Base-by-base conservation (phyloP, 2,888 invertebrate genomes). In the Epirrita christyi region DNA sequence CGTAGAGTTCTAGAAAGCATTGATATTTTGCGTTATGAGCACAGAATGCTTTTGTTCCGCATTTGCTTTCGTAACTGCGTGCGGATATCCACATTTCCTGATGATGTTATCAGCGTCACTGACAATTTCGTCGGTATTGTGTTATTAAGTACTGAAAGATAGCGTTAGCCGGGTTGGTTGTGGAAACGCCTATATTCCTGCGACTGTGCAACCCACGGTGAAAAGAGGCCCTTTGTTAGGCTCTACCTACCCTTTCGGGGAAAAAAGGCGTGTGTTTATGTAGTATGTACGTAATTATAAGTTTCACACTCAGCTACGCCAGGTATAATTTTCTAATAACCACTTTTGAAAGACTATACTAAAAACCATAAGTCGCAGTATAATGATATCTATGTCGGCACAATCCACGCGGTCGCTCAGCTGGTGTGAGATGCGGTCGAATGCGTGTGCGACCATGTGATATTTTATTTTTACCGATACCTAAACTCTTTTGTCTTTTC, bases 1-100 rank as follows among this genome's bases (percentile, higher is more conserved):
- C 67, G 77, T 68, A 69, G 67, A 68, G 67, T 67, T 84, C 80
- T 88, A 88, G 88, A 90, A 88, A 89, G 86, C 83, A 82, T 66
- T 76, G 78, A 81, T 83, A 85, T 81, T 79, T 86, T 83, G 81
- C 81, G 68, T 75, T 70, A 67, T 56, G 58, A 69, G 61, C 66
- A 64, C 59, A 61, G 63, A 55, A 50, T 67, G 58, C 44, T 67
- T 68, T 72, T 70, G 70, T 78, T 75, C 70, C 65, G 71, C 47
- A 48, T 70, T 73, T 59, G 60, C 61, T 75, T 75, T 77, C 61
- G 70, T 70, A 61, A 67, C 63, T 40, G 36, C 36, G 28, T 53
- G 32, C 28, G 43, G 38, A 46, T 48, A 58, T 63, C 60, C 57
- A 53, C 14, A 64, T 67, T 72, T 67, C 62, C 66, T 70, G 56